These are phyloP conservation scores for Mycteria americana DNA, from an alignment of 2,797 vertebrate species.

Conservation along the genomic window DNA sequence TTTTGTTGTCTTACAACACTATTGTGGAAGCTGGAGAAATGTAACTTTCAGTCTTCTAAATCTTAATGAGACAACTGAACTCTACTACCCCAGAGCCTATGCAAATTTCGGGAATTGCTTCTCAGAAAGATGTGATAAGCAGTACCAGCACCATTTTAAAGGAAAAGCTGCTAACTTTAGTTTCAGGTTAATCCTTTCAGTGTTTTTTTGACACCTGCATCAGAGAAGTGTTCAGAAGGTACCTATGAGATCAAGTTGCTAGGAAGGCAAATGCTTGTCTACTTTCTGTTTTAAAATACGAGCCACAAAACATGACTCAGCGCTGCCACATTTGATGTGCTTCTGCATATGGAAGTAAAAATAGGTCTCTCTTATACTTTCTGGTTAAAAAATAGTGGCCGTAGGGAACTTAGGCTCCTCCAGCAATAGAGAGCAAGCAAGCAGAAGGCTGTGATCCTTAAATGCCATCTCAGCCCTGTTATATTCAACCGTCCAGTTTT, in stretches of 20 bases:
- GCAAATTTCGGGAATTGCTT: not conserved
- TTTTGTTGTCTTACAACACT: not conserved
- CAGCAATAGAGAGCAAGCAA: not conserved
- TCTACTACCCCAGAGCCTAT: not conserved
- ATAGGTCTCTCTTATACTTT: not conserved
- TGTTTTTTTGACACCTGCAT: not conserved
- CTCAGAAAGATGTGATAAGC: not conserved
- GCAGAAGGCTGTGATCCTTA: not conserved
- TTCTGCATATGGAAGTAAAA: not conserved
- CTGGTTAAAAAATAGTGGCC: not conserved
- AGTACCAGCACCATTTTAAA: not conserved
- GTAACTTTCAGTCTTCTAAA: not conserved
- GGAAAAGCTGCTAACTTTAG: not conserved
- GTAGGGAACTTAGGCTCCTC: not conserved
- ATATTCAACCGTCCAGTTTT: not conserved
- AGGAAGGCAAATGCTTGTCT: not conserved
- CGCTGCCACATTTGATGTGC: not conserved
- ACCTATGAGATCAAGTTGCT: not conserved
- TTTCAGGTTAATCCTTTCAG: not conserved
- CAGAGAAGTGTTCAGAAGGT: not conserved
- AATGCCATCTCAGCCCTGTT: not conserved
- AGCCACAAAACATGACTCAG: not conserved
- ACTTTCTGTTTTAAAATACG: not conserved
- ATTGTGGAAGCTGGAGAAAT: not conserved
- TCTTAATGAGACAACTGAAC: not conserved